Evolutionary conservation across 2,113 vertebrate genomes (phyloP).

Genomic region (Globicephala melas): DNA sequence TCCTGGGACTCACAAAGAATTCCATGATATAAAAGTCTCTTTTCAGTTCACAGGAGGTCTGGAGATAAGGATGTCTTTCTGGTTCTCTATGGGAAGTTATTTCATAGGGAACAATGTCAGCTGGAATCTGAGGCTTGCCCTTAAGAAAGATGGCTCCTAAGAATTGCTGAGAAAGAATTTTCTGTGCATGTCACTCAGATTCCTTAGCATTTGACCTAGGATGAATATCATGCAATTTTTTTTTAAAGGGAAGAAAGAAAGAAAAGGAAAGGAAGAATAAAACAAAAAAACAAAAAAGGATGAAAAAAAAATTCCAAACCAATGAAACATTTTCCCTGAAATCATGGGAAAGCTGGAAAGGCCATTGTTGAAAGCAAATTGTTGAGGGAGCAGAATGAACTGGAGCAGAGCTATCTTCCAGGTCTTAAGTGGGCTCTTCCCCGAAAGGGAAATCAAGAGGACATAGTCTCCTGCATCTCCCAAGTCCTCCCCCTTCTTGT

Average conservation of each 20-base stretch:
- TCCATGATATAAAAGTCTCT: background rate
- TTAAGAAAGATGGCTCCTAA: background rate
- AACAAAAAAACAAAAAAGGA: background rate
- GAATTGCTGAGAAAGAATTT: background rate
- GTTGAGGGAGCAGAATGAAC: background rate
- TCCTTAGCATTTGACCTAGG: background rate
- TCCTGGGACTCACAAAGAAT: background rate
- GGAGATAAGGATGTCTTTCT: background rate
- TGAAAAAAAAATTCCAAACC: background rate
- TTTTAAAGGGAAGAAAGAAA: too few species aligned
- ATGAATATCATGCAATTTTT: background rate
- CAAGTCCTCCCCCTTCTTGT: accelerated
- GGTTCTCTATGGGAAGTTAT: background rate
- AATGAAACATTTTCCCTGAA: background rate
- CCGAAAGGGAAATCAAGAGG: background rate
- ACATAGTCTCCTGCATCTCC: background rate
- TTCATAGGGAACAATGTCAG: background rate
- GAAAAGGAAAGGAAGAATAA: background rate
- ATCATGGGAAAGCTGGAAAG: background rate
- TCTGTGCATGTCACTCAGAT: background rate
- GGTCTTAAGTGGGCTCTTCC: background rate
- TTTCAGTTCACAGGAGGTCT: background rate
- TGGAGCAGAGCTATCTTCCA: background rate
- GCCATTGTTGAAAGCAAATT: background rate
- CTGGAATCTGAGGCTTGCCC: background rate